Evolutionary conservation across 2,888 invertebrate genomes (phyloP).

Genomic region (Ormia ochracea): DNA sequence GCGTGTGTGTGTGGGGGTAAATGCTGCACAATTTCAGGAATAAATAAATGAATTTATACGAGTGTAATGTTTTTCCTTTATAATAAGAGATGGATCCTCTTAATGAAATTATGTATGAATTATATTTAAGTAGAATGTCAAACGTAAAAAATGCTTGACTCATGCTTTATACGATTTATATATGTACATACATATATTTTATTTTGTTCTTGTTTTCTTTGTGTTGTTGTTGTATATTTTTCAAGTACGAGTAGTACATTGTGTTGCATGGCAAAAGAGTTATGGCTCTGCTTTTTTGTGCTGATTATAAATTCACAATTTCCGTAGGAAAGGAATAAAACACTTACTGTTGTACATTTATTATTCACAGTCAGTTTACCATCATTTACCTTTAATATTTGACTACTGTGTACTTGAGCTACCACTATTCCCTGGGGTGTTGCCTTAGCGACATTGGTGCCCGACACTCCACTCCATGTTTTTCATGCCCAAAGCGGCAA

Average conservation of each 20-base stretch:
- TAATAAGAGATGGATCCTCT: constrained; percentile 44
- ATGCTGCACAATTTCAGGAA: neutral
- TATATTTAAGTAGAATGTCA: constrained; percentile 55
- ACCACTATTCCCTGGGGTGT: constrained; percentile 54
- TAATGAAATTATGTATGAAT: constrained; percentile 60
- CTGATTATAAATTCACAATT: constrained; percentile 52
- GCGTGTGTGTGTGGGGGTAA: neutral
- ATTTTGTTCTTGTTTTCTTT: too few species aligned
- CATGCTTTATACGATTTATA: neutral
- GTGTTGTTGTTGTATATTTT: too few species aligned
- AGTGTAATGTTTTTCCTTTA: neutral
- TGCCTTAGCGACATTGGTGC: constrained; percentile 53
- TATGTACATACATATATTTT: too few species aligned
- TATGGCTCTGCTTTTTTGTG: constrained; percentile 14
- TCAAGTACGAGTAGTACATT: neutral
- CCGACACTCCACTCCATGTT: neutral
- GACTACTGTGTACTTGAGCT: neutral
- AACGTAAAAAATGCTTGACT: constrained; percentile 42
- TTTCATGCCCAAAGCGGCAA: neutral
- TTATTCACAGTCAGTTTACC: constrained; percentile 41
- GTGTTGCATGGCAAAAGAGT: neutral
- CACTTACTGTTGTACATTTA: constrained; percentile 49
- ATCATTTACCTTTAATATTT: constrained; percentile 50
- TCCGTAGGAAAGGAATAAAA: constrained; percentile 31
- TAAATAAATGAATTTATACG: constrained; percentile 9